A percentile compares a stretch with the other conserved stretches of the same genome.
Conservation (phyloP, 2,113 vertebrate species). For the Corythaeola cristata region DNA sequence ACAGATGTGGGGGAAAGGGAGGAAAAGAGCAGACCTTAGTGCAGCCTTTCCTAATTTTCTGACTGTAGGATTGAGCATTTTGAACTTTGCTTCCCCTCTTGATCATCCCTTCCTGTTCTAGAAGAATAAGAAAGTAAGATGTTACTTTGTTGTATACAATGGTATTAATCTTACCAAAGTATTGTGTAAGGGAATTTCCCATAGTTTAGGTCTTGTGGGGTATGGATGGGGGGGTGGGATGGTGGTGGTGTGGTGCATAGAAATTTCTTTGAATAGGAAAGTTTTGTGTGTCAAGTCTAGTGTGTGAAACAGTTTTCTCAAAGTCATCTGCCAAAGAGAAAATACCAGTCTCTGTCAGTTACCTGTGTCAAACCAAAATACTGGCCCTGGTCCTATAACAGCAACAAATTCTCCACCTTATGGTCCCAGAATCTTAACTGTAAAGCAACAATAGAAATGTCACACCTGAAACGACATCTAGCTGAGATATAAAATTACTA, state of each 20-base stretch:
- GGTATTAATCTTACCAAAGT: neutral
- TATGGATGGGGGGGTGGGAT: neutral
- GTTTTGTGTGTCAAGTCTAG: neutral
- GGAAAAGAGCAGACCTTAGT: neutral
- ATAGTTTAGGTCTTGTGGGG: neutral
- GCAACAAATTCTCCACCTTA: accelerated
- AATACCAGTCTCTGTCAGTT: neutral
- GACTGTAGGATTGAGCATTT: neutral
- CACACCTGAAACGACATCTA: neutral
- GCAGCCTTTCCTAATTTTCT: neutral
- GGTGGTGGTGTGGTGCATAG: neutral
- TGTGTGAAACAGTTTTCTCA: neutral
- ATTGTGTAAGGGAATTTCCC: neutral
- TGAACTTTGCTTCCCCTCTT: neutral
- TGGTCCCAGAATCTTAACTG: neutral
- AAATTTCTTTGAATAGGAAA: neutral
- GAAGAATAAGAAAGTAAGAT: neutral
- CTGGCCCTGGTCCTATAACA: neutral
- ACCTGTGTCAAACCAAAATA: neutral
- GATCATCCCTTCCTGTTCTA: neutral
- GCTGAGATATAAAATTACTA: neutral
- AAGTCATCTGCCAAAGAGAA: neutral
- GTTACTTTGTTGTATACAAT: neutral
- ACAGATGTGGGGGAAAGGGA: neutral
- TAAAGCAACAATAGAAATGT: neutral